These are phyloP conservation scores for Setipinna tenuifilis DNA, from an alignment of 2,797 vertebrate genomes.

Conservation along the genomic window DNA sequence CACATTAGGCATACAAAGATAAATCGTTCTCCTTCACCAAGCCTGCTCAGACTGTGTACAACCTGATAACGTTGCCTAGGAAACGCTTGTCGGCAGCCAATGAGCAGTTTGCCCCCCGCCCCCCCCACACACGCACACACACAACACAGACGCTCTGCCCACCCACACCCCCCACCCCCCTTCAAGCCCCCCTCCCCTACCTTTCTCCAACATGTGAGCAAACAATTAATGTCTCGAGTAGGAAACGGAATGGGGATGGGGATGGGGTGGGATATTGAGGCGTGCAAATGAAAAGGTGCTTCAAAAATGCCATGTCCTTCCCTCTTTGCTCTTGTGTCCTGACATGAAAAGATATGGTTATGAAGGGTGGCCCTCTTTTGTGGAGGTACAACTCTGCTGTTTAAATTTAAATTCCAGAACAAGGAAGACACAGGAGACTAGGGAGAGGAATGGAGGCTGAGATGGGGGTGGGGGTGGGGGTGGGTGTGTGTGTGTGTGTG, in stretches of 20 bases:
- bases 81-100: slow-evolving; percentile 74
- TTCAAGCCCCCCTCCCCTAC: slow-evolving; percentile 52
- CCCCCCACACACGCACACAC: neutral
- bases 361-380: slow-evolving; percentile 48
- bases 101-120: slow-evolving; percentile 51
- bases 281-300: slow-evolving; percentile 69
- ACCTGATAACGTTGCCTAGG: slow-evolving; percentile 81
- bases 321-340: neutral
- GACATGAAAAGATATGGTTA: slow-evolving; percentile 46
- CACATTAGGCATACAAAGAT: slow-evolving; percentile 68
- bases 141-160: neutral
- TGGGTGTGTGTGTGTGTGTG: too few relatives aligned
- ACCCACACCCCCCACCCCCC: slow-evolving; percentile 28
- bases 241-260: slow-evolving; percentile 48
- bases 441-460: slow-evolving; percentile 46
- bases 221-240: slow-evolving; percentile 76
- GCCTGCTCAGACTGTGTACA: slow-evolving; percentile 73
- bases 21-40: slow-evolving; percentile 66
- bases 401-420: slow-evolving; percentile 38
- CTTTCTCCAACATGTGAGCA: slow-evolving; percentile 57
- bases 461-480: slow-evolving; percentile 35
- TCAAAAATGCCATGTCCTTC: slow-evolving; percentile 46
- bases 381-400: slow-evolving; percentile 21
- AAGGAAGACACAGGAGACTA: slow-evolving; percentile 59
- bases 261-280: slow-evolving; percentile 46